A percentile compares a stretch with the other conserved stretches of the same genome.
phyloP scores from a whole-genome alignment of 2,888 invertebrate genomes.

The Drosophila multiciliata region DNA sequence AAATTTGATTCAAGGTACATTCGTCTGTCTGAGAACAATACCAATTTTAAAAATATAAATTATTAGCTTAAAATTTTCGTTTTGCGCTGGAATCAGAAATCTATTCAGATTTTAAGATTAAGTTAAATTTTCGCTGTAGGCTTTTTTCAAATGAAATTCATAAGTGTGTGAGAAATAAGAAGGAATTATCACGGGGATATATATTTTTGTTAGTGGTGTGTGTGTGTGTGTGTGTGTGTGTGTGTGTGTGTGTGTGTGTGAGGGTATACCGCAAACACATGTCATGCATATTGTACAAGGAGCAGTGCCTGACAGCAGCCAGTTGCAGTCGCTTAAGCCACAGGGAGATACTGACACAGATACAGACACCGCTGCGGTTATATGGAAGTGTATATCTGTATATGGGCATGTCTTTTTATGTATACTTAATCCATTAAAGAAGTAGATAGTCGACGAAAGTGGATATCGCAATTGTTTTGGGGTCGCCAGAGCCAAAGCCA shows the following conservation, averaged over 20 bases:
- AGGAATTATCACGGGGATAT: neutral
- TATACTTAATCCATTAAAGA: constrained; percentile 9
- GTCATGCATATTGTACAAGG: constrained; percentile 55
- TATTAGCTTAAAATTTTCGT: neutral
- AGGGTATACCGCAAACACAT: constrained; percentile 28
- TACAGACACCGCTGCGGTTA: neutral
- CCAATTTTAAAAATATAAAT: neutral
- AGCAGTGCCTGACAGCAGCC: constrained; percentile 48
- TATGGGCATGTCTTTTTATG: neutral
- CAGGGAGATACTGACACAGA: constrained; percentile 14
- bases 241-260: neutral
- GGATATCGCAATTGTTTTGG: constrained; percentile 20
- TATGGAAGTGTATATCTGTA: neutral
- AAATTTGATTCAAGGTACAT: neutral
- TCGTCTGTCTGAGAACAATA: neutral
- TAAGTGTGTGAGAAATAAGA: neutral
- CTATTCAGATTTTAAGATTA: neutral
- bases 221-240: neutral
- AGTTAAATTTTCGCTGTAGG: neutral
- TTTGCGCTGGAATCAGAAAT: neutral
- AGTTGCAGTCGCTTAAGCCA: constrained; percentile 42
- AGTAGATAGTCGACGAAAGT: constrained; percentile 18
- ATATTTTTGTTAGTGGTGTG: neutral
- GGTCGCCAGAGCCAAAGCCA: constrained; percentile 18
- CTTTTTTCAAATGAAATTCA: neutral